Base-by-base conservation (phyloP, 2,797 vertebrate species). In the Sebastes glaucus region DNA sequence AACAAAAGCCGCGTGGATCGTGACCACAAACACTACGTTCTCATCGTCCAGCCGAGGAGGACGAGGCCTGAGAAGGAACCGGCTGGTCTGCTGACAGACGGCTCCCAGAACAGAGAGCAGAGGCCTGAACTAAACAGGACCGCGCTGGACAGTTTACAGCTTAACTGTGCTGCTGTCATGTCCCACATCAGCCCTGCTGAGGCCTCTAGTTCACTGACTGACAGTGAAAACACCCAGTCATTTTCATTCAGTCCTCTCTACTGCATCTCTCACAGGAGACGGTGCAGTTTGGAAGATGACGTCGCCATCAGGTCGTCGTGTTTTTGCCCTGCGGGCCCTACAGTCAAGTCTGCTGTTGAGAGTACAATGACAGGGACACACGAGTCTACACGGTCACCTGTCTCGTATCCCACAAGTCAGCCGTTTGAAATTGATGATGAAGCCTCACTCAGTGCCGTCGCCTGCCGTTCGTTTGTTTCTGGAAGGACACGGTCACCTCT, bases 1-100 rank as follows among this genome's bases (percentile, higher is more conserved):
- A 96, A 92, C 92, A 97, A 96, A 88, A 97, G 95, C 90, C 88
- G 87, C 2, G 95, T 97, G 25, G 96, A 97, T 78, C 91, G 61
- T 27, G 95, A 96, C 82, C 72, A 91, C 74, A 83, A 86, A 77
- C 87, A 23, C 60, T 70, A 78, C 32, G 30, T 93, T 74, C 78
- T 78, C 74, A 68, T 94, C 42, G 83, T 88, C 88, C 92, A 93
- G 88, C 94, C 93, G 14, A 85, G 87, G 86, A 81, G 90, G 91
- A 91, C 32, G 7, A 81, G 74, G 55, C 59, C 28, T 0, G 65
- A 14, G n/a, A 25, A 33, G 23, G 72, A 59, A 20, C 86, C 4
- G 2, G 28, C 23, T 1, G 32, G 32, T 22, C 23, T 65, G 73
- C 22, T 52, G 53, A 69, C 86, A 38, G 77, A 27, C 0, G 4